A percentile compares a stretch with the other conserved stretches of the same genome.
Conservation (phyloP, 2,113 vertebrate genomes). For the Xiphophorus couchianus region DNA sequence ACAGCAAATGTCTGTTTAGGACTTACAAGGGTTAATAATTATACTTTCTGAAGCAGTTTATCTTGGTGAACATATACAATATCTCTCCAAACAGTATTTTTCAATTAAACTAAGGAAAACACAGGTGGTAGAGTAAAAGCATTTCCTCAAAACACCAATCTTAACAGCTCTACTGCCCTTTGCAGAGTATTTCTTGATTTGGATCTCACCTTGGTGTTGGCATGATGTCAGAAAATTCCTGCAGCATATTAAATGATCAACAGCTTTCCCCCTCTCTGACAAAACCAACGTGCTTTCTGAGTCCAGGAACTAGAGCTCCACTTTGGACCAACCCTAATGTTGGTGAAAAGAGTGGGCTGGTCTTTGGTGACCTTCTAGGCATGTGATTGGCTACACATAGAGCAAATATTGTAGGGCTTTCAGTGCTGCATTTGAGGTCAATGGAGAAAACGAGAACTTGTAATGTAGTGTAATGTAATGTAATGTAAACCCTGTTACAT, state of each 20-base stretch:
- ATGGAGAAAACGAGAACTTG: conserved; percentile 8
- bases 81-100: neutral
- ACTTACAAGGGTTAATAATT: neutral
- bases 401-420: conserved; percentile 17
- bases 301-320: conserved; percentile 51
- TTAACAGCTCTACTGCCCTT: neutral
- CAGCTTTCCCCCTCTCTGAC: conserved; percentile 29
- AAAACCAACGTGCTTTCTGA: conserved; percentile 67
- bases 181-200: neutral
- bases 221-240: conserved; percentile 63
- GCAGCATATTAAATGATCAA: conserved; percentile 36
- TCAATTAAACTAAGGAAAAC: neutral
- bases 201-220: conserved; percentile 76
- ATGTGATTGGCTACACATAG: conserved; percentile 56
- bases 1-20: neutral
- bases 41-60: neutral
- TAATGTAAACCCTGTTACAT: neutral
- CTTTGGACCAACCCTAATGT: conserved; percentile 38
- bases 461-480: neutral
- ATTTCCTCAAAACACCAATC: conserved; percentile 5
- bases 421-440: conserved; percentile 27
- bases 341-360: conserved; percentile 48
- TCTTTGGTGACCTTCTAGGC: neutral
- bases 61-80: neutral
- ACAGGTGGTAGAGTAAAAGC: neutral